These are phyloP conservation scores for Neocloeon triangulifer DNA, from an alignment of 1,140 invertebrate species.

Conservation along the genomic window DNA sequence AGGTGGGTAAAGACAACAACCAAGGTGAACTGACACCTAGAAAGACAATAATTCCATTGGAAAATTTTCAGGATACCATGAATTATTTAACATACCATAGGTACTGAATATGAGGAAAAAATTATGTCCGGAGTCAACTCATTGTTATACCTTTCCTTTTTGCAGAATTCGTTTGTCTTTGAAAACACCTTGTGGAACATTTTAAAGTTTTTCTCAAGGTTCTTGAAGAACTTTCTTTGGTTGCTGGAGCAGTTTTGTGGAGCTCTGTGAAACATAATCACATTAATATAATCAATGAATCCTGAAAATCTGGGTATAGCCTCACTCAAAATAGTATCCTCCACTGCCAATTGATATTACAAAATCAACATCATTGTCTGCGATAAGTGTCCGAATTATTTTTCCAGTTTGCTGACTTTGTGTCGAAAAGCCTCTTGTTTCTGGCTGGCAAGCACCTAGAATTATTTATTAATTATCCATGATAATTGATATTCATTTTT, in stretches of 20 bases:
- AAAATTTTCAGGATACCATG: slow-evolving; percentile 15
- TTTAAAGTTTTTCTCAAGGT: no score
- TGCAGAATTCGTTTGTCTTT: slow-evolving; percentile 6
- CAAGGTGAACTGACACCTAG: slow-evolving; percentile 6
- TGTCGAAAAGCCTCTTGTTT: neutral
- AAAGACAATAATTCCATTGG: slow-evolving; percentile 10
- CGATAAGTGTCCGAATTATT: neutral
- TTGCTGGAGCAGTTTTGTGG: no score
- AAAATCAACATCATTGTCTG: neutral
- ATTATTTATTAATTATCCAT: no score
- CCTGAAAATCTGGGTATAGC: no score
- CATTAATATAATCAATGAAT: no score
- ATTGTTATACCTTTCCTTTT: slow-evolving; percentile 1
- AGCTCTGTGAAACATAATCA: no score
- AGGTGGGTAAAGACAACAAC: slow-evolving; percentile 7
- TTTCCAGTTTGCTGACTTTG: slow-evolving; percentile 1
- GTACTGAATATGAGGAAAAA: neutral
- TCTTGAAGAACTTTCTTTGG: no score
- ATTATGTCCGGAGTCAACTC: slow-evolving; percentile 2
- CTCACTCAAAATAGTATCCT: neutral
- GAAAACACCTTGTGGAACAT: no score
- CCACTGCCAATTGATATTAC: neutral
- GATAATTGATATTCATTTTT: no score
- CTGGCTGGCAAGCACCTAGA: slow-evolving; percentile 9
- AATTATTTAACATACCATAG: slow-evolving; percentile 1